Base-by-base conservation (phyloP, 1,140 invertebrate species). In the Diachasmimorpha longicaudata region DNA sequence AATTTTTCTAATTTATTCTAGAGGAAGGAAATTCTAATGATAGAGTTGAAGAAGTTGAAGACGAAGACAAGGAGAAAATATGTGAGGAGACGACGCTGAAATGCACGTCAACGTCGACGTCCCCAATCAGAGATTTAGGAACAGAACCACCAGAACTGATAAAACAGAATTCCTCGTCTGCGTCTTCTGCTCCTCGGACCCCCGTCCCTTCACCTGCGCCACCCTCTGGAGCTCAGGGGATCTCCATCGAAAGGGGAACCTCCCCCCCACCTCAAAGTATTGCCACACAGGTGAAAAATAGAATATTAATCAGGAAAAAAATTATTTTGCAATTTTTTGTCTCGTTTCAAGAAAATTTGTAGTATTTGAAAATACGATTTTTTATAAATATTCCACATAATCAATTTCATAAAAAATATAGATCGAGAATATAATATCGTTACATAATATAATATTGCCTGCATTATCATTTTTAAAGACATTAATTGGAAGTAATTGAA, bases 181-280 rank as follows among this genome's bases (percentile, higher is more conserved):
- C 21, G 8, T 48, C 63, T 37, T 19, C 72, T 9, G 11, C 39
- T 42, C 31, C 72, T 46, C 58, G 16, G 36, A 72, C 31, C 21
- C 16, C 31, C 31, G 31, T 31, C 31, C 31, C 31, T 6, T n/a
- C 70, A 13, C 10, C 23, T 13, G 19, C 10, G 69, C 55, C 42
- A 11, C 67, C 44, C 39, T 21, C 58, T 4, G 23, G 48, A 23
- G 14, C 58, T 5, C 42, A 74, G 19, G 37, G 9, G 4, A 44
- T 63, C 9, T 76, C 71, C 13, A 77, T 70, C 48, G 77, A 78
- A 25, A 73, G 74, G 5, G 95, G 94, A 75, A 96, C 95, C 21
- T 96, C 95, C 19, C 95, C 95, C 69, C 94, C 95, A 44, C 95
- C 95, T 8, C 95, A 96, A 87, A 95, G 90, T 84, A 95, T 95